phyloP scores from a whole-genome alignment of 2,888 invertebrate species.

The Pinctada fucata region DNA sequence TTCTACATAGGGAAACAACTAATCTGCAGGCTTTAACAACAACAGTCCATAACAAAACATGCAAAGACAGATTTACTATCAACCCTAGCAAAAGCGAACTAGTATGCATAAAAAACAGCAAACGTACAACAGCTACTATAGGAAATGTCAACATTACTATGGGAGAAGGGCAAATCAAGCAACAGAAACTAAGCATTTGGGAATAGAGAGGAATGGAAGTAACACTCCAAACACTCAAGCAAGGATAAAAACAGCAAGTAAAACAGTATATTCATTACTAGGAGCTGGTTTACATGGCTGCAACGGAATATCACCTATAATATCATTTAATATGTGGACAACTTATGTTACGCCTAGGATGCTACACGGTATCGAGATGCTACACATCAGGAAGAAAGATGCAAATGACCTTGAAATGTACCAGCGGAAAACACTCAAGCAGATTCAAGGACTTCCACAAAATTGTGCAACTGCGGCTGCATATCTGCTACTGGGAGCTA shows the following conservation, averaged over 20 bases:
- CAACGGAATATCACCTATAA: background rate
- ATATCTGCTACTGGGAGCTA: no score
- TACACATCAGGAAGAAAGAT: no score
- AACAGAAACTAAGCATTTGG: background rate
- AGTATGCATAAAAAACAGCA: background rate
- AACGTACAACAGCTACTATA: background rate
- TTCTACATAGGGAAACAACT: background rate
- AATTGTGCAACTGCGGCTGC: no score
- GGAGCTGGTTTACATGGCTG: background rate
- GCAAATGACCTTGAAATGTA: no score
- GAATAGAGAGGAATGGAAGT: background rate
- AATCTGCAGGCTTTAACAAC: background rate
- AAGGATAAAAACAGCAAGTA: background rate
- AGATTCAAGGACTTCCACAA: no score
- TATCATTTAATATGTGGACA: background rate
- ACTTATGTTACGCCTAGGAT: background rate
- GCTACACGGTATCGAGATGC: background rate
- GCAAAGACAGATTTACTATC: background rate
- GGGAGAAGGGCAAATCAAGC: no score
- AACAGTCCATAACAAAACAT: background rate
- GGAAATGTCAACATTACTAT: background rate
- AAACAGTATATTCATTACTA: background rate
- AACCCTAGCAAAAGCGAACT: background rate
- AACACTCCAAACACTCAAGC: background rate
- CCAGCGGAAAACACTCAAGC: no score